These are phyloP conservation scores for Engraulis encrasicolus DNA, from an alignment of 2,113 vertebrate species.

Conservation along the genomic window DNA sequence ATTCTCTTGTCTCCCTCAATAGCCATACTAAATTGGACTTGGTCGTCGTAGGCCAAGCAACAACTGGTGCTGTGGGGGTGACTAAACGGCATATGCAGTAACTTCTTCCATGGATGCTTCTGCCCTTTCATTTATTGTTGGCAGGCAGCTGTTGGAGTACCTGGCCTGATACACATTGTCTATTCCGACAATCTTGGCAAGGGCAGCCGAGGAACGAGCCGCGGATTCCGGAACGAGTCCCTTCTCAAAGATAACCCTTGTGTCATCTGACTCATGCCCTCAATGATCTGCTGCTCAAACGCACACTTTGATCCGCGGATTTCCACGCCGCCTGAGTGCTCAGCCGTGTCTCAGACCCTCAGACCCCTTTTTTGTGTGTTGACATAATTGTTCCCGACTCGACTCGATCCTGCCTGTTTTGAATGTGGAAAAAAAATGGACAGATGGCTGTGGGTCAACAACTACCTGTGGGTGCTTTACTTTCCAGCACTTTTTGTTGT, in stretches of 20 bases:
- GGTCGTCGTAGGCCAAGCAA: conserved; percentile 47
- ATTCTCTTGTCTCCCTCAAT: conserved; percentile 55
- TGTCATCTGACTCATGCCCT: conserved; percentile 34
- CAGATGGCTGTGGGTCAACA: not conserved
- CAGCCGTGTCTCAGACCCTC: conserved; percentile 30
- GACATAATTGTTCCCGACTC: conserved; percentile 14
- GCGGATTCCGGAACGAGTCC: conserved; percentile 44
- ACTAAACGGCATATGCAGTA: conserved; percentile 48
- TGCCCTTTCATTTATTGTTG: conserved; percentile 53
- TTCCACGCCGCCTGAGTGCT: conserved; percentile 26
- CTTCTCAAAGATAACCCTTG: conserved; percentile 49
- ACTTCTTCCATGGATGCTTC: conserved; percentile 48
- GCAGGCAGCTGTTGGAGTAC: conserved; percentile 52
- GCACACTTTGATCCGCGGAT: conserved; percentile 44
- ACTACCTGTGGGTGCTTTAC: conserved; percentile 1
- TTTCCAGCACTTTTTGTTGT: not conserved
- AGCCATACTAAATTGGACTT: conserved; percentile 51
- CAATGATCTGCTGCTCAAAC: conserved; percentile 32
- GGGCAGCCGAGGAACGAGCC: conserved; percentile 43
- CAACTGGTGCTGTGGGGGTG: conserved; percentile 48
- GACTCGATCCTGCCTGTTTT: not conserved
- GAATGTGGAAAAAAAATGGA: not conserved
- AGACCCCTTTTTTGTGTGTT: not conserved
- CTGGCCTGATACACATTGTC: conserved; percentile 47
- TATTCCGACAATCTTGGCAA: conserved; percentile 52